Percentiles rank a stretch among this genome's conserved stretches.
Evolutionary conservation across 2,797 vertebrate species (phyloP).

Genomic region (Vipera ursinii): DNA sequence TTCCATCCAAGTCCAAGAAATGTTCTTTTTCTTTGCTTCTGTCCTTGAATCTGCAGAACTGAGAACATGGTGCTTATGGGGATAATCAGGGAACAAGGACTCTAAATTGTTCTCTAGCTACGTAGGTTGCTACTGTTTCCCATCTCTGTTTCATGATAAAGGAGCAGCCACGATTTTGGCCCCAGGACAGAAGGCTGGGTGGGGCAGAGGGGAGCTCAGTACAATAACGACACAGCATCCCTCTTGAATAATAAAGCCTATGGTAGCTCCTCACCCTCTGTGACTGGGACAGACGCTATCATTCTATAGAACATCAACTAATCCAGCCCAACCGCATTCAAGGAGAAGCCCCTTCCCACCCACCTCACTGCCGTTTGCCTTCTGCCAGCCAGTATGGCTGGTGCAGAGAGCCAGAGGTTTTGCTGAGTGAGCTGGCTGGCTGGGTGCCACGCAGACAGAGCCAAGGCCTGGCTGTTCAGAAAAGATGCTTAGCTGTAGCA

Average conservation of each 20-base stretch:
- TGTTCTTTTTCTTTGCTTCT: not conserved
- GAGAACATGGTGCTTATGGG: not conserved
- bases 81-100: not conserved
- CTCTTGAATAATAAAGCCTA: not conserved
- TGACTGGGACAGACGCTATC: no score
- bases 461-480: not conserved
- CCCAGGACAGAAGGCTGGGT: not conserved
- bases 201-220: not conserved
- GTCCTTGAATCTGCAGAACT: not conserved
- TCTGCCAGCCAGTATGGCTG: not conserved
- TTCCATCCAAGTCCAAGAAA: not conserved
- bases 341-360: not conserved
- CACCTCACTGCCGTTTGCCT: not conserved
- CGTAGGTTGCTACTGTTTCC: not conserved
- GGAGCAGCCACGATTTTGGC: not conserved
- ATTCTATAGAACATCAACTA: not conserved
- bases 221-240: not conserved
- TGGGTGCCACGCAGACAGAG: not conserved
- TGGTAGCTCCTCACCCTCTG: not conserved
- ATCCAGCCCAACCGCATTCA: not conserved
- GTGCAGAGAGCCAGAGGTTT: not conserved
- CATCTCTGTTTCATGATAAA: not conserved
- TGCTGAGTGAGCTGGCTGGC: slow-evolving; percentile 9
- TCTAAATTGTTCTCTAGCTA: not conserved
- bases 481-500: slow-evolving; percentile 26